phyloP scores from a whole-genome alignment of 2,113 vertebrate species.

The Brachypodius melanocephalos region DNA sequence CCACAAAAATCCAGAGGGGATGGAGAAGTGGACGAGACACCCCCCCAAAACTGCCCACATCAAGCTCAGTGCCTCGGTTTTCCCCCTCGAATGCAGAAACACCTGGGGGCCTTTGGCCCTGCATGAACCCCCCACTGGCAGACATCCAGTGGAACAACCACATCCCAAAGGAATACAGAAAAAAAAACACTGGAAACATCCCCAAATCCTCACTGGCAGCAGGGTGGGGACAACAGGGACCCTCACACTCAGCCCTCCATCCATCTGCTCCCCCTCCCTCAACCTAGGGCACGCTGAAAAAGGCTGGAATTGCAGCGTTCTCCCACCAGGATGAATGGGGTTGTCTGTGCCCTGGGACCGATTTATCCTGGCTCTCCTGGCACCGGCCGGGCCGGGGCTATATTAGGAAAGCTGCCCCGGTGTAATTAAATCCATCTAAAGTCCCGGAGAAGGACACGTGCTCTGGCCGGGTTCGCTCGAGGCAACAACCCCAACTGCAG shows the following conservation, averaged over 20 bases:
- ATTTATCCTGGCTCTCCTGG: slow-evolving; percentile 51
- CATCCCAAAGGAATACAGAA: background rate
- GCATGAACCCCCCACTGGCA: accelerated
- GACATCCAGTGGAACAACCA: background rate
- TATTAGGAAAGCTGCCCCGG: slow-evolving; percentile 59
- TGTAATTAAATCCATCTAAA: slow-evolving; percentile 59
- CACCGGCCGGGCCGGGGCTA: background rate
- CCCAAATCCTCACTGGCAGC: background rate
- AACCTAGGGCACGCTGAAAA: accelerated
- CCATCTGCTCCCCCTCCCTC: background rate
- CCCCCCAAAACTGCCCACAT: background rate
- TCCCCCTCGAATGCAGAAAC: background rate
- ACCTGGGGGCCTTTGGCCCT: background rate
- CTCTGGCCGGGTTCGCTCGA: background rate
- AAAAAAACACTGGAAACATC: background rate
- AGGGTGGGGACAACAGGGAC: background rate
- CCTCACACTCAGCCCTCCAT: background rate
- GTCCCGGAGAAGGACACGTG: slow-evolving; percentile 18
- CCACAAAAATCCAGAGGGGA: background rate
- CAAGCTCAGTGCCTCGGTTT: background rate
- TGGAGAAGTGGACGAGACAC: accelerated
- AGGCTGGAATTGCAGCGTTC: accelerated
- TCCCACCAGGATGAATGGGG: background rate
- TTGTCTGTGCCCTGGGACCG: background rate
- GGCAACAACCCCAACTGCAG: background rate